Evolutionary conservation across 2,113 vertebrate genomes (phyloP), one percentile per base, ranked within the genome.

Genomic region (Oryzias curvinotus): DNA sequence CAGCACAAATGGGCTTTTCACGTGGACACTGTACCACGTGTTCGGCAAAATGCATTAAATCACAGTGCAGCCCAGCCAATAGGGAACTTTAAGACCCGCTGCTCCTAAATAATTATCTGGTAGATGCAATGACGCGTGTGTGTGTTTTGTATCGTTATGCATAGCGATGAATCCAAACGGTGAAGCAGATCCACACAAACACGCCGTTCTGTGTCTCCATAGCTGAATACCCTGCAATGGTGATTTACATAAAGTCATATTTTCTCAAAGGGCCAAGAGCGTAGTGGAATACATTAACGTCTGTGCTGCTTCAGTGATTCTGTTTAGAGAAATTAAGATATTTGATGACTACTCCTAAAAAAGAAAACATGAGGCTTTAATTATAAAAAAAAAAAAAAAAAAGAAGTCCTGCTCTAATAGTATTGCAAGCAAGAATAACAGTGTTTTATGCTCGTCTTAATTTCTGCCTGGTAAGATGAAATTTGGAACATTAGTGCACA

Each of bases 81-180:
- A 2, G 61, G 73, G 82, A 52, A 56, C 47, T 75, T 3, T 51
- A 71, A 65, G 36, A 36, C 70, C 49, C 52, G 23, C 63, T 76
- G 62, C 68, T 84, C 71, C 78, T 72, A 63, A 85, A 89, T 84
- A 80, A 85, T 87, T 77, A 85, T 68, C 75, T 61, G 62, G 72
- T 71, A 75, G 71, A 65, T 59, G 52, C 75, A 63, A 47, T 71
- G 81, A 80, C 71, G 61, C 79, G 64, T 14, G 61, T 48, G 78
- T 75, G 75, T 69, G 56, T 65, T 69, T 57, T 55, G 51, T 75
- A 55, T 21, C 54, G 76, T 79, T 78, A 56, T 67, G 53, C 26
- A 6, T 47, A 18, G 49, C 54, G 56, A 52, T 48, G 64, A 77
- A 77, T 83, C 71, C 74, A 69, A 80, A 84, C 69, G 69, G 72